A percentile compares a stretch with the other conserved stretches of the same genome.
These are phyloP conservation scores for Gavialis gangeticus DNA, from an alignment of 2,113 vertebrate genomes.

Conservation along the genomic window DNA sequence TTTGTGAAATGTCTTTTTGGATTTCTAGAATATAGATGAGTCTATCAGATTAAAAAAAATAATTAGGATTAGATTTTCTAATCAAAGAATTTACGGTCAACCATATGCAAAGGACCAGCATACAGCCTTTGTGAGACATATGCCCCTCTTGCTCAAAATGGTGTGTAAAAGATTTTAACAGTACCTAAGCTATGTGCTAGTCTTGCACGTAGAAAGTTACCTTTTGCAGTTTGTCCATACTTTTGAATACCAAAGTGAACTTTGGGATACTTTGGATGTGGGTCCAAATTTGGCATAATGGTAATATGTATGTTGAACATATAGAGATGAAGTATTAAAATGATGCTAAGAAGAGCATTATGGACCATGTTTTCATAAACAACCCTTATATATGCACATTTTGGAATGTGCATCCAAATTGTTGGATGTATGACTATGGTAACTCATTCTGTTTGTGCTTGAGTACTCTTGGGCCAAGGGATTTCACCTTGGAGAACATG, in stretches of 20 bases:
- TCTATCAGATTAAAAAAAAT: neutral
- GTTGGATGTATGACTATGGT: neutral
- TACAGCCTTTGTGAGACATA: fast-evolving
- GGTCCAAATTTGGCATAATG: neutral
- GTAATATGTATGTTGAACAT: neutral
- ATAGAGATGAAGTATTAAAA: neutral
- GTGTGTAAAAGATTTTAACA: neutral
- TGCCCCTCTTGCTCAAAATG: neutral
- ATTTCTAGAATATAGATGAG: neutral
- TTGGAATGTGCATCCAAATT: neutral
- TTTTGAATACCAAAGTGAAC: neutral
- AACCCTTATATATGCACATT: neutral
- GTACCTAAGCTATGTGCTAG: neutral
- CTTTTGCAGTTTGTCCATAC: fast-evolving
- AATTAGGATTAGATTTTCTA: neutral
- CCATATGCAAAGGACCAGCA: neutral
- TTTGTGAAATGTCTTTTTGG: neutral
- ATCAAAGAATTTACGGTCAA: neutral
- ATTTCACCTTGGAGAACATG: neutral
- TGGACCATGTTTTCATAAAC: neutral
- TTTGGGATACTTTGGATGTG: neutral
- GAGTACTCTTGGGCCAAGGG: neutral
- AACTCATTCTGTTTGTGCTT: neutral
- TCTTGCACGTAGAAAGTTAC: neutral
- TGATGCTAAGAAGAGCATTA: neutral